Base-by-base conservation (phyloP, 2,888 invertebrate genomes). In the Gymnocheta viridis region DNA sequence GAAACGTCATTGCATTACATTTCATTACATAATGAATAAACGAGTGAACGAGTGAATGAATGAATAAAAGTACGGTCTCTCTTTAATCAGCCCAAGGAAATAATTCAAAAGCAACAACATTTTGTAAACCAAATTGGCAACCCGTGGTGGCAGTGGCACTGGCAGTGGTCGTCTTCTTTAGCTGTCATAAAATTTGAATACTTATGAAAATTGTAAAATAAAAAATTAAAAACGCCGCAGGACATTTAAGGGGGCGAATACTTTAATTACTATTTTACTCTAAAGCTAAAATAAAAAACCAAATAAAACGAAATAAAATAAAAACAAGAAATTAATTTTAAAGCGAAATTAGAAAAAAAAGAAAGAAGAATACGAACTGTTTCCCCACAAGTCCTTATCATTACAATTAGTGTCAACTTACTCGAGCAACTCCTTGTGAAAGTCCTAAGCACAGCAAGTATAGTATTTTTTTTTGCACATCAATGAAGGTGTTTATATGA, bases 181-280 rank as follows among this genome's bases (percentile, higher is more conserved):
- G 62, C 77, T 81, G 73, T 81, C 81, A 84, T 77, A 80, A 73
- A 67, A 67, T 81, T 64, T 64, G 69, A 78, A 78, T 78, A 44
- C 69, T 78, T 73, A 56, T 47, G 44, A 85, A 83, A 69, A 54
- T 60, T 22, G 29, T 69, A 24, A 80, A 84, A 66, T 24, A 38
- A 76, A 70, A 85, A 81, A 88, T 86, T 88, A 87, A 87, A 89
- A 87, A 85, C 85, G 88, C 90, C 87, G 62, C 72, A 41, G 86
- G 88, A 82, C 58, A 86, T 84, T 80, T 35, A 38, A 82, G 14
- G 47, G 54, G 74, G 49, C 77, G 67, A 82, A 86, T 85, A 87
- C 88, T 88, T 90, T 90, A 90, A 90, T 90, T 89, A 90, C 84
- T 86, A 44, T 69, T 79, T 74, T 32, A 47, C 41, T 79, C 10